Conservation (phyloP, 2,113 vertebrate species). For the Sterna hirundo region DNA sequence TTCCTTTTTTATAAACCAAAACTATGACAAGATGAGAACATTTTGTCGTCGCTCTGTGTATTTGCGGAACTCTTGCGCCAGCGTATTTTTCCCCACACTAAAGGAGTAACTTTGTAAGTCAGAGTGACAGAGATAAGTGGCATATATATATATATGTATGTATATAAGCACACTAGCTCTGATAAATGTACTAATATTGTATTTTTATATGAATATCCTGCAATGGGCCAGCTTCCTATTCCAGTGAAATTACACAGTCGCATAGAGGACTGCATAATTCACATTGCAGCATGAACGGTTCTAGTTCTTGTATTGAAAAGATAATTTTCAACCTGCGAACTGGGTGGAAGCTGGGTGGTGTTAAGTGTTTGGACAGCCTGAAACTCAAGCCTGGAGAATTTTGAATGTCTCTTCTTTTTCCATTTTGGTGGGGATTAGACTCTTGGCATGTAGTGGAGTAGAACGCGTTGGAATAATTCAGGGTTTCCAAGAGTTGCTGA, state of each 20-base stretch:
- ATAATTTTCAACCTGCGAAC: neutral
- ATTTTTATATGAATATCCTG: neutral
- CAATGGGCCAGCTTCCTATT: neutral
- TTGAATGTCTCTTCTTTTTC: neutral
- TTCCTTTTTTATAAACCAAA: neutral
- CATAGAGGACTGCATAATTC: neutral
- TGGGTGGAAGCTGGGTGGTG: neutral
- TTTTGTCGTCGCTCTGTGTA: neutral
- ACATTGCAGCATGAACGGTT: neutral
- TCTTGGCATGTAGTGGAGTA: neutral
- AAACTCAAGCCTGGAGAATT: neutral
- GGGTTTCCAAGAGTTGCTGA: neutral
- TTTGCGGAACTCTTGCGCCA: neutral
- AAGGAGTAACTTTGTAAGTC: neutral
- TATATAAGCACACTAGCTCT: neutral
- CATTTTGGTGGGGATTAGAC: neutral
- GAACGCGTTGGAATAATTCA: neutral
- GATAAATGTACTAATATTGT: neutral
- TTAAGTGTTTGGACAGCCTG: neutral
- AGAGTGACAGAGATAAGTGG: neutral
- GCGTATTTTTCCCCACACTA: accelerated
- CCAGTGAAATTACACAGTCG: neutral
- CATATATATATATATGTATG: neutral
- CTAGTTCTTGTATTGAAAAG: neutral
- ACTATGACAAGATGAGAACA: neutral